These are phyloP conservation scores for Corythornis vintsioides DNA, from an alignment of 2,113 vertebrate genomes.

Conservation along the genomic window DNA sequence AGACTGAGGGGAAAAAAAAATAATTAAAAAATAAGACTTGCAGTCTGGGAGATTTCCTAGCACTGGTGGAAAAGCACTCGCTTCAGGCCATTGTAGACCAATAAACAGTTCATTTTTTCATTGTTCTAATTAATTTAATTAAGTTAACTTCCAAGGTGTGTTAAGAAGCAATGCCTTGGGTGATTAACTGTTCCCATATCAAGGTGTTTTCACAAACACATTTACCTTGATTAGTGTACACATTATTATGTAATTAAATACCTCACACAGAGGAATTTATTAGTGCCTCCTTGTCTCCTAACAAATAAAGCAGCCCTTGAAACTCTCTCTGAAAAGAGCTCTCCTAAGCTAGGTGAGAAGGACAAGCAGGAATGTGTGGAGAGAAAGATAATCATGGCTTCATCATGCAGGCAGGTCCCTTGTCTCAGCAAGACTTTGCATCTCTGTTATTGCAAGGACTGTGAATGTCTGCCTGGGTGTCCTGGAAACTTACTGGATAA, in stretches of 20 bases:
- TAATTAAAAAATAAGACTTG: background rate
- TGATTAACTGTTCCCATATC: slow-evolving; percentile 87
- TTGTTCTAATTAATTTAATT: slow-evolving; percentile 88
- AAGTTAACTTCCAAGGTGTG: slow-evolving; percentile 86
- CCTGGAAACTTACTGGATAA: background rate
- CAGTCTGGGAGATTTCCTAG: slow-evolving; percentile 63
- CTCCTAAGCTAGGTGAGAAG: slow-evolving; percentile 63
- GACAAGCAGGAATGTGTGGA: slow-evolving; percentile 37
- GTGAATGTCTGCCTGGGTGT: background rate
- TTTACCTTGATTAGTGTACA: slow-evolving; percentile 88
- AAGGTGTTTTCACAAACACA: slow-evolving; percentile 87
- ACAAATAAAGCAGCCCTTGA: slow-evolving; percentile 80
- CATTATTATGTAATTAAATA: slow-evolving; percentile 88
- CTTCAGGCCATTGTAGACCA: slow-evolving; percentile 79
- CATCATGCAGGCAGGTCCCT: background rate
- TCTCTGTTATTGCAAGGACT: background rate
- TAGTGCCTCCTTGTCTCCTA: slow-evolving; percentile 82
- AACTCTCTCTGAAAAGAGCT: slow-evolving; percentile 75
- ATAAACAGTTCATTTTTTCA: slow-evolving; percentile 83
- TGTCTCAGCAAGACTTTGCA: slow-evolving; percentile 20
- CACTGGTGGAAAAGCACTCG: slow-evolving; percentile 69
- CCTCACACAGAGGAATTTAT: slow-evolving; percentile 87
- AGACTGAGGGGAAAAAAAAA: slow-evolving; percentile 12
- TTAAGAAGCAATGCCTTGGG: slow-evolving; percentile 85
- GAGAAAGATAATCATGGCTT: slow-evolving; percentile 40